Base-by-base conservation (phyloP, 1,140 invertebrate genomes). In the Ips nitidus region DNA sequence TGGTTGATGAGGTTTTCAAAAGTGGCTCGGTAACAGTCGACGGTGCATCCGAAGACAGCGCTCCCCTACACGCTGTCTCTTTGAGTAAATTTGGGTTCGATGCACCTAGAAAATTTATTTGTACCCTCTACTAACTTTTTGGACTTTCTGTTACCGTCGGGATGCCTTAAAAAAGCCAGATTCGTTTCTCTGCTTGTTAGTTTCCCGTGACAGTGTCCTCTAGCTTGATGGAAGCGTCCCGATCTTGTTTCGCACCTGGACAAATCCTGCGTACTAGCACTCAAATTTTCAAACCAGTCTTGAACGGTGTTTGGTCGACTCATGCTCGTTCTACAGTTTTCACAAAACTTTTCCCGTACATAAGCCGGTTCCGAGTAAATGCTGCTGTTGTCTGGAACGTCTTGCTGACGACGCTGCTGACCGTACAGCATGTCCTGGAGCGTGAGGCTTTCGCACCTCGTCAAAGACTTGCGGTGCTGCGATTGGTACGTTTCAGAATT, bases 331-430 rank as follows among this genome's bases (percentile, higher is more conserved):
- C 89, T 87, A 77, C 89, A 91, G 76, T 90, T 90, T 81, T 90
- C 87, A 81, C 90, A 91, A 73, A 90, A 88, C 81, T 89, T 90
- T 75, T 89, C 89, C 80, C 90, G 84, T n/a, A 84, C 81, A 75
- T 90, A 92, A 4, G 90, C 89, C 1, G 92, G 92, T 80, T 94
- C 92, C 77, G 91, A 93, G 76, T 91, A 92, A 56, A 93, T 91
- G 74, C 91, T 91, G 74, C 85, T 84, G 69, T 86, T 85, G 74
- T 86, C 90, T 74, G 86, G 87, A 79, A 84, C 88, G 79, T 87
- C 88, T 72, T 85, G 45, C 85, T 37, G 82, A 55, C 55, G 55
- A 93, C 93, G 77, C 86, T 37, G 3, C 69, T 83, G 81, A 75
- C 85, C 90, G 78, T 84, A 87, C 71, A 87, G 82, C 80, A 88